Evolutionary conservation across 2,113 vertebrate genomes (phyloP), one percentile per base, ranked within the genome.

Genomic region (Glaucomys volans): DNA sequence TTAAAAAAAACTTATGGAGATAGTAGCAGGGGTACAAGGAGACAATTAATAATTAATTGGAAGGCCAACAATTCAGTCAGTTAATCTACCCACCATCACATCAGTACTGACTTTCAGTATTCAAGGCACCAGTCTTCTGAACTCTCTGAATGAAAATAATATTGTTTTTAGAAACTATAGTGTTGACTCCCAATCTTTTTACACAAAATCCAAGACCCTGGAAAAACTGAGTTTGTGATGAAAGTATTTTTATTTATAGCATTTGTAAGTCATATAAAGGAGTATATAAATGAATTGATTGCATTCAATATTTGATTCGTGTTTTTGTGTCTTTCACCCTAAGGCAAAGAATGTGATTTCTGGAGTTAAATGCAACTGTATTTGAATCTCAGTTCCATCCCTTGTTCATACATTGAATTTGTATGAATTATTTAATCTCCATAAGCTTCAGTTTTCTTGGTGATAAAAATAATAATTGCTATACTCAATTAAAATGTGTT

Each of bases 341-440:
- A 87, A 13, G 30, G 10, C 3, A 87, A 88, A 28, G 4, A 1
- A 40, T 62, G 17, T 57, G 50, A 54, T 72, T 37, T 59, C 30
- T 37, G 16, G 1, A 82, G 35, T 42, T 92, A 32, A 66, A 28
- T 75, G 4, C 7, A 75, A 88, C 9, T 59, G 0, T 71, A 8
- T 44, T 82, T 83, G 47, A 80, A 72, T 62, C 17, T 32, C 85
- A 16, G 12, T 2, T 44, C 17, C 0, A 24, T 32, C 17, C 35
- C 10, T 94, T 6, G 47, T 80, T 90, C 79, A n/a, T 57, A 75
- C 66, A 18, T n/a, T 71, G 50, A 84, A 94, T 66, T 86, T 90
- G 4, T 57, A 42, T 92, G 26, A 81, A 35, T 94, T 90, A 84
- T 76, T 84, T 83, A 74, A 57, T 0, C 11, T 90, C 6, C 28